Evolutionary conservation across 1,140 invertebrate species (phyloP).

Genomic region (Drosophila ambigua): DNA sequence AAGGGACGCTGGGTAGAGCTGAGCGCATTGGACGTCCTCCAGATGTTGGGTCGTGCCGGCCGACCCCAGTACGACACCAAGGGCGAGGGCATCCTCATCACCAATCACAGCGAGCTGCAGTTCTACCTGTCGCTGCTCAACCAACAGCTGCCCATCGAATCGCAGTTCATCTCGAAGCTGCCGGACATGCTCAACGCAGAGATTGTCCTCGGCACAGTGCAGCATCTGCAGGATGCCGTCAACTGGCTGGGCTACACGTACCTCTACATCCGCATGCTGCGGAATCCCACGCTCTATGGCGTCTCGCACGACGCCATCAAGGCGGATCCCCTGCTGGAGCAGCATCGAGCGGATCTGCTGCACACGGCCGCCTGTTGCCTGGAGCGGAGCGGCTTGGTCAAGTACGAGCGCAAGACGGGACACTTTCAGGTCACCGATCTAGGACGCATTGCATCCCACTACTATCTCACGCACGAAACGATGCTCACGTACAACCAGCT

Average conservation of each 20-base stretch:
- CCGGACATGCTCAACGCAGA: conserved; percentile 99
- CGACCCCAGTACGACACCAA: conserved; percentile 99
- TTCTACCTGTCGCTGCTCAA: conserved; percentile 99
- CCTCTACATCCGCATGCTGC: conserved; percentile 95
- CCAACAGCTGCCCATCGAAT: conserved; percentile 97
- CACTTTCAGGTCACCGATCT: conserved; percentile 96
- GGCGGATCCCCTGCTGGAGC: conserved; percentile 93
- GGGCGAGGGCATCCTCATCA: conserved; percentile 99
- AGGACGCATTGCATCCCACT: conserved; percentile 98
- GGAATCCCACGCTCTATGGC: conserved; percentile 94
- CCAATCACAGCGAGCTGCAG: conserved; percentile 99
- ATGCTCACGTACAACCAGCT: conserved; percentile 99
- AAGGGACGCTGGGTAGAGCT: conserved; percentile 99
- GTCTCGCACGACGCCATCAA: conserved; percentile 92
- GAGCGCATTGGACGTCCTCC: conserved; percentile 97
- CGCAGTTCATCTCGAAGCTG: conserved; percentile 92
- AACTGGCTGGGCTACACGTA: conserved; percentile 99
- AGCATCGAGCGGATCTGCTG: conserved; percentile 96
- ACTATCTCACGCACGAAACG: conserved; percentile 98
- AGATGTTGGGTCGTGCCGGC: conserved; percentile 99
- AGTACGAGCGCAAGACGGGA: conserved; percentile 98
- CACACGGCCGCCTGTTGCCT: conserved; percentile 97
- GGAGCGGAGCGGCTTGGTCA: conserved; percentile 95
- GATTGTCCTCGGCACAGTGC: conserved; percentile 97
- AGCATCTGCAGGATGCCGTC: conserved; percentile 97